Conservation (phyloP, 2,888 invertebrate species). For the Callinectes sapidus region DNA sequence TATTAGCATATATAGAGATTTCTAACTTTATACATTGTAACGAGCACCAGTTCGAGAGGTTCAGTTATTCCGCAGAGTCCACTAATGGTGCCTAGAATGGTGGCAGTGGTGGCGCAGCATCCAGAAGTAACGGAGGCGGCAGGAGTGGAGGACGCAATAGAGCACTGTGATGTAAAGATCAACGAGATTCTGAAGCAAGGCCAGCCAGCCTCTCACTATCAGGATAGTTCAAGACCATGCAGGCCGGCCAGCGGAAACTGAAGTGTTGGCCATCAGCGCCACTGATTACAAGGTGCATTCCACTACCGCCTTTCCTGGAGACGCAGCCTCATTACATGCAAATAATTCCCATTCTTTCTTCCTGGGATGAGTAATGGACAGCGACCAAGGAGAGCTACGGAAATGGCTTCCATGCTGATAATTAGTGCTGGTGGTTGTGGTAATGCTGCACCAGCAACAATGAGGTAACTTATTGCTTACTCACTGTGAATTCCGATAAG, state of each 20-base stretch:
- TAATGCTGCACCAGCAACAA: neutral
- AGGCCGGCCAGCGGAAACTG: neutral
- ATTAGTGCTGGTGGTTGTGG: neutral
- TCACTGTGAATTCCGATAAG: neutral
- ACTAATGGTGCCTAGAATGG: neutral
- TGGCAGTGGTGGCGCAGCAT: neutral
- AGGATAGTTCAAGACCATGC: slow-evolving; percentile 15
- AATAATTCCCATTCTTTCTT: neutral
- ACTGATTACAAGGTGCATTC: neutral
- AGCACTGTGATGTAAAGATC: slow-evolving; percentile 17
- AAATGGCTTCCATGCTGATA: too few relatives aligned
- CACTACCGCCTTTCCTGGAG: neutral
- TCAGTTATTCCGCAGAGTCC: neutral
- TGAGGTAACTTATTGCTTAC: neutral
- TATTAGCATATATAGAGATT: too few relatives aligned
- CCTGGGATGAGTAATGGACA: neutral
- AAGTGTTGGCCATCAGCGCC: neutral
- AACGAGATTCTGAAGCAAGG: slow-evolving; percentile 28
- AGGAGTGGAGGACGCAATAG: slow-evolving; percentile 6
- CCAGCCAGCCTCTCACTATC: neutral
- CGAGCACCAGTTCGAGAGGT: too few relatives aligned
- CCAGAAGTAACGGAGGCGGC: neutral
- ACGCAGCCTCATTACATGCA: neutral
- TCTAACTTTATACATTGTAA: too few relatives aligned
- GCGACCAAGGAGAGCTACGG: neutral